Conservation (phyloP, 1,140 invertebrate species). For the Psilanteris sp. region DNA sequence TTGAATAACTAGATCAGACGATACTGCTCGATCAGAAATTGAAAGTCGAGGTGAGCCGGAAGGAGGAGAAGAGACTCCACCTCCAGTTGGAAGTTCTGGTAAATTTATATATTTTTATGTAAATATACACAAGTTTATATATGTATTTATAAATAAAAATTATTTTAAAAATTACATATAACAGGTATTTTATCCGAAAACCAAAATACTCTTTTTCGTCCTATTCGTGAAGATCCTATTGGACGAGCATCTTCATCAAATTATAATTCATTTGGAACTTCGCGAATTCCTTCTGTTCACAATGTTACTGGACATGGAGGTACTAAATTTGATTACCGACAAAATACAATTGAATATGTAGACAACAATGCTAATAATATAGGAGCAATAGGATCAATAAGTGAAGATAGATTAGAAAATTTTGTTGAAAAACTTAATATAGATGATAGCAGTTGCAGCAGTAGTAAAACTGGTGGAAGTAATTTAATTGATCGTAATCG, state of each 20-base stretch:
- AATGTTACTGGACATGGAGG: conserved; percentile 75
- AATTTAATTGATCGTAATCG: conserved; percentile 18
- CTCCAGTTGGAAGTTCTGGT: conserved; percentile 68
- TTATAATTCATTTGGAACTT: conserved; percentile 66
- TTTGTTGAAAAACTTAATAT: conserved; percentile 74
- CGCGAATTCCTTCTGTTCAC: conserved; percentile 64
- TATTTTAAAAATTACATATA: no score
- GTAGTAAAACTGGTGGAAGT: conserved; percentile 63
- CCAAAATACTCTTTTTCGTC: conserved; percentile 70
- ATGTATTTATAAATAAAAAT: no score
- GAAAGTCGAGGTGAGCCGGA: conserved; percentile 80
- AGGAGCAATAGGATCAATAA: conserved; percentile 49
- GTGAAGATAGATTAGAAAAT: conserved; percentile 69
- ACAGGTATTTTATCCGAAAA: conserved; percentile 52
- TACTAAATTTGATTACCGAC: conserved; percentile 72
- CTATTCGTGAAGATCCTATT: conserved; percentile 74
- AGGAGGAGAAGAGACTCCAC: conserved; percentile 75
- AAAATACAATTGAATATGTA: conserved; percentile 77
- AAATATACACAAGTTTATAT: no score
- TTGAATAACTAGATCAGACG: conserved; percentile 82
- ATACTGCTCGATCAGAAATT: conserved; percentile 84
- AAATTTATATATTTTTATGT: conserved; percentile 45
- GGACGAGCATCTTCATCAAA: conserved; percentile 37
- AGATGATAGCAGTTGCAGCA: conserved; percentile 61
- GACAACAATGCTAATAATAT: conserved; percentile 80